These are phyloP conservation scores for Platyrinchus mystaceus DNA, from an alignment of 2,797 vertebrate species.

Conservation along the genomic window DNA sequence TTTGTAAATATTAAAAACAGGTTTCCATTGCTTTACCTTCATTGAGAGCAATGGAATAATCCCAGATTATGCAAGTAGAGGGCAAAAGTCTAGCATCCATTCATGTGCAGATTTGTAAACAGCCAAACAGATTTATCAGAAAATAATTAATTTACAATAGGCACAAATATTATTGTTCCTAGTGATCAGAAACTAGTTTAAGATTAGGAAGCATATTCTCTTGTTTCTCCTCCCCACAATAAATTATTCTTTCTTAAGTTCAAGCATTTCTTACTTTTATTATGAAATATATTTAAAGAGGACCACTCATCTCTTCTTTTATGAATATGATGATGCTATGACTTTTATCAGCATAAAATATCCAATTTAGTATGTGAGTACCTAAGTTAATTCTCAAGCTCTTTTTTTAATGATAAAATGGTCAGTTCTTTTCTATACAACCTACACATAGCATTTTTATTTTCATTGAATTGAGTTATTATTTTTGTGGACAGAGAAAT, in stretches of 20 bases:
- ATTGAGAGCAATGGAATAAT: not conserved
- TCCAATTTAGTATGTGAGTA: not conserved
- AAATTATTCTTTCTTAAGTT: constrained; percentile 12
- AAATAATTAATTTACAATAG: constrained; percentile 55
- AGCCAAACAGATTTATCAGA: constrained; percentile 21
- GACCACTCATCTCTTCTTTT: not conserved
- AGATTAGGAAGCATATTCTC: constrained; percentile 32
- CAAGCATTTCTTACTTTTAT: constrained; percentile 6
- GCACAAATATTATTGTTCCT: constrained; percentile 3
- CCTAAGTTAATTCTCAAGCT: not conserved
- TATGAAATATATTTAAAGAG: not conserved
- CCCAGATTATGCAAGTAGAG: not conserved
- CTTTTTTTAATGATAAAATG: not conserved
- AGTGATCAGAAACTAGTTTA: constrained; percentile 59
- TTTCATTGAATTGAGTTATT: constrained; percentile 65
- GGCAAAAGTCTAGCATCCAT: not conserved
- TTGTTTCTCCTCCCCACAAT: not conserved
- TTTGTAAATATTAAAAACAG: not conserved
- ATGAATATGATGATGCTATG: not conserved
- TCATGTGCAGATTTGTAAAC: constrained; percentile 27
- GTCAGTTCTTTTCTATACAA: constrained; percentile 3
- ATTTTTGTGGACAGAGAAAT: constrained; percentile 60
- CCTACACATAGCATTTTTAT: constrained; percentile 22
- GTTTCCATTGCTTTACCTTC: not conserved
- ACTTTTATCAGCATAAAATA: constrained; percentile 35